Percentiles rank a stretch among this genome's conserved stretches.
These are phyloP conservation scores for Deroplatys truncata DNA, from an alignment of 2,888 invertebrate genomes.

Conservation along the genomic window DNA sequence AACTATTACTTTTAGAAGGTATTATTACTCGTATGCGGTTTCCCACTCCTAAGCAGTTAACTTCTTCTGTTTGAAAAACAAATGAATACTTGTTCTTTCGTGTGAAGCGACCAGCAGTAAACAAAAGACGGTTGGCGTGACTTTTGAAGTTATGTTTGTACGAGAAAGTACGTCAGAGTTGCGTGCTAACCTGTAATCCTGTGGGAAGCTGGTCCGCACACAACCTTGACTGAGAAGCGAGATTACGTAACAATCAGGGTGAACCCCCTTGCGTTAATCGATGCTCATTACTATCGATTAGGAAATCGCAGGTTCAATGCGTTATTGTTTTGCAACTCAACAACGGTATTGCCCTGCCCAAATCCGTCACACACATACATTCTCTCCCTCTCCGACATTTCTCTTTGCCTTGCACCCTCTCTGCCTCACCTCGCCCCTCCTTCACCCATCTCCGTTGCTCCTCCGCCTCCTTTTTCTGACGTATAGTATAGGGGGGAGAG, in stretches of 20 bases:
- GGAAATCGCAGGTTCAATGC: neutral
- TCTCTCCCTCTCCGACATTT: neutral
- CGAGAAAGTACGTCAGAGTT: neutral
- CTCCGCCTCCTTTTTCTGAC: conserved; percentile 14
- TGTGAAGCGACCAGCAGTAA: neutral
- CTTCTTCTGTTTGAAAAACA: neutral
- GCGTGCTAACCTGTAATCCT: neutral
- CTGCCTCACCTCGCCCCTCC: neutral
- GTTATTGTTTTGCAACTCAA: neutral
- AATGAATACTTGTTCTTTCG: neutral
- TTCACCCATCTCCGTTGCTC: neutral
- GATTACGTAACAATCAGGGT: neutral
- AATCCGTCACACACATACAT: neutral
- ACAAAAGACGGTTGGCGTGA: neutral
- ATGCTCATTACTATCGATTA: neutral
- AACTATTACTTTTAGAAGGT: too few species aligned
- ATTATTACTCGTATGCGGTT: too few species aligned
- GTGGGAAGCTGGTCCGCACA: neutral
- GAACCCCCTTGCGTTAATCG: neutral
- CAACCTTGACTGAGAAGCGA: neutral
- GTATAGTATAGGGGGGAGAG: conserved; percentile 9
- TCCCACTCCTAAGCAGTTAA: too few species aligned
- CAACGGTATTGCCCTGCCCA: neutral
- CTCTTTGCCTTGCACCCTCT: neutral
- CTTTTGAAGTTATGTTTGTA: neutral